These are phyloP conservation scores for Stictonetta naevosa DNA, from an alignment of 2,113 vertebrate genomes.

Conservation along the genomic window DNA sequence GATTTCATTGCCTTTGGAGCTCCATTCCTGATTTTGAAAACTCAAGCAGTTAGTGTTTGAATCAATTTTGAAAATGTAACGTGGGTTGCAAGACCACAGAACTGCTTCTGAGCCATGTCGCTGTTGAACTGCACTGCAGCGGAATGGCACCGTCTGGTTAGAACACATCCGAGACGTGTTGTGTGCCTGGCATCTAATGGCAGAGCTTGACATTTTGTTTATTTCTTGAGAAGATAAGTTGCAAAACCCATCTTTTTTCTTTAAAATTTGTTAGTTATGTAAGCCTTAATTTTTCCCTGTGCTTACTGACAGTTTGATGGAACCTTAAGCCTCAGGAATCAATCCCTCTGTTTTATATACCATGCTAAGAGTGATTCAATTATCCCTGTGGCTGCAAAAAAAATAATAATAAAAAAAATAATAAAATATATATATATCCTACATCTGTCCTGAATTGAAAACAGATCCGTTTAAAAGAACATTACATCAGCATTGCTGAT, in stretches of 20 bases:
- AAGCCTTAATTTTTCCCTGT: neutral
- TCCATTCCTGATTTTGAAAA: neutral
- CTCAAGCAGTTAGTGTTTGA: neutral
- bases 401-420: neutral
- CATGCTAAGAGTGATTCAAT: conserved; percentile 65
- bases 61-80: neutral
- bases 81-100: neutral
- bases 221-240: neutral
- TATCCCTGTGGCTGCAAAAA: conserved; percentile 58
- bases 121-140: neutral
- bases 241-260: neutral
- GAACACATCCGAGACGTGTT: neutral
- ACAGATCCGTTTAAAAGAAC: conserved; percentile 63
- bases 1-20: neutral
- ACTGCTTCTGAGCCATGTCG: neutral
- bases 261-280: neutral
- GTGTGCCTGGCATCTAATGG: neutral
- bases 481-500: conserved; percentile 70
- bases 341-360: conserved; percentile 53
- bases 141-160: neutral
- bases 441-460: conserved; percentile 77
- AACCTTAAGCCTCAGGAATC: conserved; percentile 54
- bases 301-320: conserved; percentile 58
- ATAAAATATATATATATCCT: conserved; percentile 35
- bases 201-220: neutral